A percentile compares a stretch with the other conserved stretches of the same genome.
phyloP scores from a whole-genome alignment of 2,113 vertebrate genomes.

The Mesoclemmys tuberculata region DNA sequence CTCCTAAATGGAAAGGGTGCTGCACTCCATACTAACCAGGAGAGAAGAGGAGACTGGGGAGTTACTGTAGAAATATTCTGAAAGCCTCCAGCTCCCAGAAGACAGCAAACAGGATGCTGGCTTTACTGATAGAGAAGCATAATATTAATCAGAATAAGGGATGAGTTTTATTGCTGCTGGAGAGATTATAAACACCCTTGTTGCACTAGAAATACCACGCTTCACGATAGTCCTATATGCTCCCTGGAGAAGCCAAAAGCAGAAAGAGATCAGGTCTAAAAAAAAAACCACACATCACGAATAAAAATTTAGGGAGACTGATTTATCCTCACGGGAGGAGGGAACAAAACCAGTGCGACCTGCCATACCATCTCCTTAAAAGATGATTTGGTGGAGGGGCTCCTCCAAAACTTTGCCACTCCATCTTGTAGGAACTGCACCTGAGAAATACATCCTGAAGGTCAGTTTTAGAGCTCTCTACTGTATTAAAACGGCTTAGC shows the following conservation, averaged over 20 bases:
- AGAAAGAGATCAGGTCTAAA: neutral
- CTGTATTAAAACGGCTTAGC: neutral
- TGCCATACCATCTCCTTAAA: neutral
- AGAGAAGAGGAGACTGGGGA: neutral
- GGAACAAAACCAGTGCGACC: neutral
- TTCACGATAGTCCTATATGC: neutral
- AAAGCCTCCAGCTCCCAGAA: constrained; percentile 43
- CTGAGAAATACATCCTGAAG: neutral
- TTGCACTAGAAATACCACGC: neutral
- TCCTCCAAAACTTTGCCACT: neutral
- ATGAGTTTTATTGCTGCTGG: neutral
- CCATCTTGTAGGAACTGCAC: neutral
- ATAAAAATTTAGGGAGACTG: neutral
- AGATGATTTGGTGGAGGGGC: neutral
- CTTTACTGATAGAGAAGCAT: constrained; percentile 24
- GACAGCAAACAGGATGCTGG: constrained; percentile 32
- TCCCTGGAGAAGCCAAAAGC: neutral
- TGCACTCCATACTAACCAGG: neutral
- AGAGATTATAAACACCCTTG: neutral
- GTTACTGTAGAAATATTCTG: neutral
- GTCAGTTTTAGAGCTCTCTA: neutral
- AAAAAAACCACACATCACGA: neutral
- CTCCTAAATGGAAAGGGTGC: constrained; percentile 21
- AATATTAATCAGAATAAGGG: constrained; percentile 38
- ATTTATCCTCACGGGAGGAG: neutral